These are phyloP conservation scores for Mythimna loreyi DNA, from an alignment of 2,888 invertebrate genomes.

Conservation along the genomic window DNA sequence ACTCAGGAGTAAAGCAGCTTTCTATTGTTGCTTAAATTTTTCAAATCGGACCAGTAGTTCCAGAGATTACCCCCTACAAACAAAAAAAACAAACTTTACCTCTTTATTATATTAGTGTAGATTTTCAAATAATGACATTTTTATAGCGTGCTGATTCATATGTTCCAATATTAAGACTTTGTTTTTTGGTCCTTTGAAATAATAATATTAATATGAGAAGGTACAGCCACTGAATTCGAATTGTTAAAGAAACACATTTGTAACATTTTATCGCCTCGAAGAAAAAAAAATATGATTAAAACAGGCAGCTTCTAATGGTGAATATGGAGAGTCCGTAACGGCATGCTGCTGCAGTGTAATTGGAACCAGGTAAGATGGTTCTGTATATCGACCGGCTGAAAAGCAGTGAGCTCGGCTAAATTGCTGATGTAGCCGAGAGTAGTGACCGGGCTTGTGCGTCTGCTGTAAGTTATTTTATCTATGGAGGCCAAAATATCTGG, in stretches of 20 bases:
- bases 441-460: background rate
- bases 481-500: background rate
- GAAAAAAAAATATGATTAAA: background rate
- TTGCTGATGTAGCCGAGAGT: conserved; percentile 7
- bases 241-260: background rate
- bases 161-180: background rate
- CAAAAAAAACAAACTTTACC: too few relatives aligned
- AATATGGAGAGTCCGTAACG: background rate
- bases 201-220: conserved; percentile 9
- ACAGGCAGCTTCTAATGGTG: background rate
- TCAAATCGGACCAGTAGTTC: too few relatives aligned
- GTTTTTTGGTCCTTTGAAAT: background rate
- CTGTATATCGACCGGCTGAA: background rate
- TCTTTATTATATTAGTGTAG: too few relatives aligned
- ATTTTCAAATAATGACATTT: too few relatives aligned
- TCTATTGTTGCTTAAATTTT: too few relatives aligned
- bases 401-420: conserved; percentile 1
- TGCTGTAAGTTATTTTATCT: conserved; percentile 11
- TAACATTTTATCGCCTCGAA: background rate
- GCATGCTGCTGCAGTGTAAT: conserved; percentile 4
- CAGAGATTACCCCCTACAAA: too few relatives aligned
- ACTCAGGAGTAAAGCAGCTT: too few relatives aligned
- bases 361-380: conserved; percentile 9
- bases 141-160: too few relatives aligned
- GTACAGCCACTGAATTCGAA: conserved; percentile 39